Percentiles rank a stretch among this genome's conserved stretches.
Evolutionary conservation across 1,140 invertebrate species (phyloP).

Genomic region (Drosophila malerkotliana): DNA sequence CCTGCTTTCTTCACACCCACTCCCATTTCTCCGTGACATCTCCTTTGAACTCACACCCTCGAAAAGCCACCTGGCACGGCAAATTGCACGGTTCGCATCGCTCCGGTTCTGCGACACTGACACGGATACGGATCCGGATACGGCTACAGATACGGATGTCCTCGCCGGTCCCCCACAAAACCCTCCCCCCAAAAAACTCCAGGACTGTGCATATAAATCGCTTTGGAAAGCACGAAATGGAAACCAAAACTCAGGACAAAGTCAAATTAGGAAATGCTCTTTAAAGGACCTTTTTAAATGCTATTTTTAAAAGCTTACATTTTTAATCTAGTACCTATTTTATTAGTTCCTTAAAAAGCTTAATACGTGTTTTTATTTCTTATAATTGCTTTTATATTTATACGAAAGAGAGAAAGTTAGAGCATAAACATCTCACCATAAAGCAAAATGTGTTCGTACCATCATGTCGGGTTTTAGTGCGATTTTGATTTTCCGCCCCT

Average conservation of each 20-base stretch:
- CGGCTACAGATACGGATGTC: constrained; percentile 1
- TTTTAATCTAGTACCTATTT: not conserved
- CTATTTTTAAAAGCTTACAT: no score
- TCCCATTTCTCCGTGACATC: not conserved
- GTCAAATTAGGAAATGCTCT: constrained; percentile 11
- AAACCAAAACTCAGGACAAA: constrained; percentile 5
- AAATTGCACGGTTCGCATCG: constrained; percentile 40
- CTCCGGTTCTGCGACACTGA: constrained; percentile 7
- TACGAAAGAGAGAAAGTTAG: not conserved
- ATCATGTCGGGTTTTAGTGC: constrained; percentile 16
- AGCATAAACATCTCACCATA: not conserved
- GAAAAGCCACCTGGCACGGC: constrained; percentile 22
- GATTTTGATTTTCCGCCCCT: constrained; percentile 27
- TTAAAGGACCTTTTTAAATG: not conserved
- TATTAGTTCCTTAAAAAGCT: no score
- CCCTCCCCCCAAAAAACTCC: not conserved
- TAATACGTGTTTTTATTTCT: not conserved
- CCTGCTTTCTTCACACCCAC: constrained; percentile 1
- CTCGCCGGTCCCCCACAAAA: not conserved
- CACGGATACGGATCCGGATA: constrained; percentile 19
- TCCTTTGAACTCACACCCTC: not conserved
- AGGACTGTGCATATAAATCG: constrained; percentile 45
- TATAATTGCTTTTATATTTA: not conserved
- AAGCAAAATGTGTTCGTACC: not conserved
- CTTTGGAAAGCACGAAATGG: constrained; percentile 8